phyloP scores from a whole-genome alignment of 2,888 invertebrate species.

The Eilema depressum region DNA sequence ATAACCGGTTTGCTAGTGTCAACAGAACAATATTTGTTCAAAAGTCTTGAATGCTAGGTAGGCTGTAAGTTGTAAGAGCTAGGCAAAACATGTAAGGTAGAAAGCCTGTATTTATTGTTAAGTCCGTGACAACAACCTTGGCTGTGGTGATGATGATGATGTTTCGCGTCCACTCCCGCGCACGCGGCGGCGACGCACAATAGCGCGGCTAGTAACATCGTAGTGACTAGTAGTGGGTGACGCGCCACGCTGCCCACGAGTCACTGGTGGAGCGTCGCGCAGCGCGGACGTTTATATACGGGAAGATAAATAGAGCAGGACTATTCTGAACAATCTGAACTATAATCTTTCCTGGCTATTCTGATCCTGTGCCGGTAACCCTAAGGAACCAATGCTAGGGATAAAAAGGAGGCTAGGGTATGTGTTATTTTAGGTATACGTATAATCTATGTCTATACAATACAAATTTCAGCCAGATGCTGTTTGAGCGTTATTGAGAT shows the following conservation, averaged over 20 bases:
- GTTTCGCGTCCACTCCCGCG: neutral
- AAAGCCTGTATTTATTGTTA: neutral
- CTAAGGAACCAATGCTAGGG: no score
- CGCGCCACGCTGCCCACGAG: neutral
- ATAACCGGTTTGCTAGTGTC: neutral
- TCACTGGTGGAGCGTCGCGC: neutral
- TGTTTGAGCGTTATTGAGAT: no score
- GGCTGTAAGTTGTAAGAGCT: no score
- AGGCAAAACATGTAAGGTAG: neutral
- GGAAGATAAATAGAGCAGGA: neutral
- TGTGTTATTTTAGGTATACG: no score
- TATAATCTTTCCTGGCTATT: neutral
- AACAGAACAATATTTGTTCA: neutral
- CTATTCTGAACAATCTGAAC: neutral
- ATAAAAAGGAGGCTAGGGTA: no score
- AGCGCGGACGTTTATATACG: neutral
- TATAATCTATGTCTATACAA: no score
- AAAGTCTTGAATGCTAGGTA: neutral
- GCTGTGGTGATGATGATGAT: conserved; percentile 8
- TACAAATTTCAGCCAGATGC: no score
- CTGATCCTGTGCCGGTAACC: no score
- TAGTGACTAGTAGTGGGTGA: neutral
- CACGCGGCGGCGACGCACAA: conserved; percentile 8
- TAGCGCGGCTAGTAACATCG: conserved; percentile 11
- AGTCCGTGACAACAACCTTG: conserved; percentile 7